A percentile compares a stretch with the other conserved stretches of the same genome.
phyloP scores from a whole-genome alignment of 37 sponge, comb jelly and placozoan genomes.

The Cliona cf. orientalis region DNA sequence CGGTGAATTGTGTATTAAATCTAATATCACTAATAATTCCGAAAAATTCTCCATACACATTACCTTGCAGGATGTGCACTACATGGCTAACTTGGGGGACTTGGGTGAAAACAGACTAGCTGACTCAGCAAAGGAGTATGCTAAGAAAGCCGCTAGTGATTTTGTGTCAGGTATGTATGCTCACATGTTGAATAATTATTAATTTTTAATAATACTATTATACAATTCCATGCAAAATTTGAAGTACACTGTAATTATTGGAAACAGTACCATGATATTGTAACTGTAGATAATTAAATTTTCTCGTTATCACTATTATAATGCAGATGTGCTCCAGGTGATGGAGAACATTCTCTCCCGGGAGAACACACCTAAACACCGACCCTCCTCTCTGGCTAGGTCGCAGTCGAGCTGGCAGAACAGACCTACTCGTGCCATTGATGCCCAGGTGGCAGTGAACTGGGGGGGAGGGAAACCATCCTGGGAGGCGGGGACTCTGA shows the following conservation, averaged over 20 bases:
- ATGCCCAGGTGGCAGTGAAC: too few relatives aligned
- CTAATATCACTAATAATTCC: not conserved
- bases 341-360: too few relatives aligned
- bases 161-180: not conserved
- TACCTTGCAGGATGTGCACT: slow-evolving; percentile 61
- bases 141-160: slow-evolving; percentile 8
- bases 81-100: slow-evolving; percentile 42
- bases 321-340: not conserved
- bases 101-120: slow-evolving; percentile 41
- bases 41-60: too few relatives aligned
- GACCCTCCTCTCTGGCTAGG: too few relatives aligned
- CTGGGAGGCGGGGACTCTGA: too few relatives aligned
- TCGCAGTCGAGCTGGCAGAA: too few relatives aligned
- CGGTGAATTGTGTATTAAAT: not conserved
- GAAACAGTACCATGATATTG: too few relatives aligned
- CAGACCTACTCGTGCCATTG: too few relatives aligned
- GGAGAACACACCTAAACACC: not conserved
- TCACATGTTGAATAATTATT: too few relatives aligned
- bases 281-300: not conserved
- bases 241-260: too few relatives aligned
- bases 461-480: too few relatives aligned
- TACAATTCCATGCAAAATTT: too few relatives aligned
- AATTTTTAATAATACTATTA: not conserved
- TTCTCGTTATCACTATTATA: not conserved
- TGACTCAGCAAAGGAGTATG: slow-evolving; percentile 45